Percentiles rank a stretch among this genome's conserved stretches.
phyloP scores from a whole-genome alignment of 2,888 invertebrate species.

The Apodemia zela region DNA sequence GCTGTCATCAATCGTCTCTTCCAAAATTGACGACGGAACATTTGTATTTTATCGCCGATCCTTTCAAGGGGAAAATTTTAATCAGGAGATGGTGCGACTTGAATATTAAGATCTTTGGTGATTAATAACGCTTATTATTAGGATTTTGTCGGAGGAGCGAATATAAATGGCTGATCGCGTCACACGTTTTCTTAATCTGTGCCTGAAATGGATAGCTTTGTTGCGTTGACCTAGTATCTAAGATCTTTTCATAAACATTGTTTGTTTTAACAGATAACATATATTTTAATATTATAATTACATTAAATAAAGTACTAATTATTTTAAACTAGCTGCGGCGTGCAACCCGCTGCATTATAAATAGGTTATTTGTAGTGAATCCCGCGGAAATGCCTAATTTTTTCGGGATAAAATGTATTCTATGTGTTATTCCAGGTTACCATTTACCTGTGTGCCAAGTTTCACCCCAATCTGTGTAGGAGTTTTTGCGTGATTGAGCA shows the following conservation, averaged over 20 bases:
- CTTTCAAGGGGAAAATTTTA: conserved; percentile 47
- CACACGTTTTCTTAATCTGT: conserved; percentile 15
- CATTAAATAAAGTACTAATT: no score
- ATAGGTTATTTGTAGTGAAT: no score
- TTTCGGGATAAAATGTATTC: no score
- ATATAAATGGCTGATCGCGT: conserved; percentile 10
- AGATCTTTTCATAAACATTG: not conserved
- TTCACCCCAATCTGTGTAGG: no score
- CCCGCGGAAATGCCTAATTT: no score
- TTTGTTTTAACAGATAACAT: no score
- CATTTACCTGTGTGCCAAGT: no score
- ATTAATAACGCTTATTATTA: conserved; percentile 36
- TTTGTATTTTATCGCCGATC: conserved; percentile 56
- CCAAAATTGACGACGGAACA: conserved; percentile 52
- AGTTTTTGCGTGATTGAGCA: no score
- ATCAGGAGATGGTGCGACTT: conserved; percentile 39
- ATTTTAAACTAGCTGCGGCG: no score
- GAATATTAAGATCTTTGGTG: conserved; percentile 36
- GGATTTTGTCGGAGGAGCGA: conserved; percentile 18
- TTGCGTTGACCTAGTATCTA: conserved; percentile 11
- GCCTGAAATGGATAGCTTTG: not conserved
- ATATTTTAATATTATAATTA: no score
- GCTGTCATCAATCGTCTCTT: conserved; percentile 35
- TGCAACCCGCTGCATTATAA: no score
- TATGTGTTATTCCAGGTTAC: no score